Conservation (phyloP, 1,140 invertebrate species). For the Chironomus striatipennis region DNA sequence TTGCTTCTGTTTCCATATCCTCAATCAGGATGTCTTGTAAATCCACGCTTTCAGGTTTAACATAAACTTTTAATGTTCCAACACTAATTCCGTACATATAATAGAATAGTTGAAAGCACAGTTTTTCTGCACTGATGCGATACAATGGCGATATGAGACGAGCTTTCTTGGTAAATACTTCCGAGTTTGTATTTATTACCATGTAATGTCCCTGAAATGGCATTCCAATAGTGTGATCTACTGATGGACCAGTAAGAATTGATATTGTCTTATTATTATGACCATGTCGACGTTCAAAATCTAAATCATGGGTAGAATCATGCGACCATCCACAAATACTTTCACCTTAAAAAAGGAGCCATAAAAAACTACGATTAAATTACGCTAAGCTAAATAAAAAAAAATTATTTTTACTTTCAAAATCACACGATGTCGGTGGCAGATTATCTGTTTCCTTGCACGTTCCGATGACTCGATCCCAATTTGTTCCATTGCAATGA, state of each 20-base stretch:
- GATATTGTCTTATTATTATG: constrained; percentile 28
- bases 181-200: constrained; percentile 31
- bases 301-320: constrained; percentile 17
- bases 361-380: background rate
- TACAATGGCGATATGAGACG: constrained; percentile 35
- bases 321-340: constrained; percentile 35
- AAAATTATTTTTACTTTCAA: background rate
- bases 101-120: constrained; percentile 36
- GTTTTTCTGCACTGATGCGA: constrained; percentile 32
- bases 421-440: constrained; percentile 11
- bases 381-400: too few species aligned
- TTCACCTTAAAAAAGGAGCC: constrained; percentile 31
- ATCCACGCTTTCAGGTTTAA: constrained; percentile 30
- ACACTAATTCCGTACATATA: constrained; percentile 36
- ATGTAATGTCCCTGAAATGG: constrained; percentile 34
- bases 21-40: constrained; percentile 29
- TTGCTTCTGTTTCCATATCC: background rate
- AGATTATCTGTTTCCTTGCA: constrained; percentile 29
- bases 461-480: constrained; percentile 33
- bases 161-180: constrained; percentile 24
- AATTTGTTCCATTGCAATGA: constrained; percentile 33
- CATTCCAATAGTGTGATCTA: constrained; percentile 34
- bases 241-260: constrained; percentile 32
- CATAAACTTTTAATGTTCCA: constrained; percentile 32
- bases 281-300: constrained; percentile 31